These are phyloP conservation scores for Megaleporinus macrocephalus DNA, from an alignment of 2,113 vertebrate genomes.

Conservation along the genomic window DNA sequence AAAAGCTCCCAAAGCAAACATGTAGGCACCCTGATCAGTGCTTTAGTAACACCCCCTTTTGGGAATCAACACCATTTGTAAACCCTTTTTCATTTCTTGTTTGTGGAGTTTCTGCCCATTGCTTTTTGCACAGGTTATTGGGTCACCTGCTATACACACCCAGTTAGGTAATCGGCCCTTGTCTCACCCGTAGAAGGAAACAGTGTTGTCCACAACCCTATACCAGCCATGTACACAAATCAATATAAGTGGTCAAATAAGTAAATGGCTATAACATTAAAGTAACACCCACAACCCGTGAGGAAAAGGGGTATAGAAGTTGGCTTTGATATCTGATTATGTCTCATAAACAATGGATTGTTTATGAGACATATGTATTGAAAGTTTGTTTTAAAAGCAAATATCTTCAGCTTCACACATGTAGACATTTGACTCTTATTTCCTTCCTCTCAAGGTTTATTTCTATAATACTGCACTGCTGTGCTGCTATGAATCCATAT, in stretches of 20 bases:
- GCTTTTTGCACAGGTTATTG: too few relatives aligned
- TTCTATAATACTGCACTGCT: constrained; percentile 11
- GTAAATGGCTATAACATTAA: not conserved
- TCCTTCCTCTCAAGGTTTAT: constrained; percentile 8
- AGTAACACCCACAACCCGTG: not conserved
- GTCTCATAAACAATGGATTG: not conserved
- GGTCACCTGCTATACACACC: too few relatives aligned
- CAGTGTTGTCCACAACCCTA: too few relatives aligned
- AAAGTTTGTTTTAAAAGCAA: constrained; percentile 7
- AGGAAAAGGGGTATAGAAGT: not conserved
- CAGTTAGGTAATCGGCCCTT: too few relatives aligned
- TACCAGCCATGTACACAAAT: too few relatives aligned
- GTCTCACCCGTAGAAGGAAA: too few relatives aligned
- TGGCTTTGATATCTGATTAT: not conserved
- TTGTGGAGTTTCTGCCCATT: too few relatives aligned
- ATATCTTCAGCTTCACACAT: constrained; percentile 23
- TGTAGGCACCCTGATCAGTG: too few relatives aligned
- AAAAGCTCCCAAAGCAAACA: too few relatives aligned
- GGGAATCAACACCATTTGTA: too few relatives aligned
- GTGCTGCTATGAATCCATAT: constrained; percentile 16
- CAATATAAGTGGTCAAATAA: not conserved
- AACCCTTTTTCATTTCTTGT: too few relatives aligned
- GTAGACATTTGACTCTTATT: constrained; percentile 41
- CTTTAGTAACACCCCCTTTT: too few relatives aligned
- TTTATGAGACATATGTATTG: not conserved